Base-by-base conservation (phyloP, 2,113 vertebrate species). In the Actenoides lindsayi region DNA sequence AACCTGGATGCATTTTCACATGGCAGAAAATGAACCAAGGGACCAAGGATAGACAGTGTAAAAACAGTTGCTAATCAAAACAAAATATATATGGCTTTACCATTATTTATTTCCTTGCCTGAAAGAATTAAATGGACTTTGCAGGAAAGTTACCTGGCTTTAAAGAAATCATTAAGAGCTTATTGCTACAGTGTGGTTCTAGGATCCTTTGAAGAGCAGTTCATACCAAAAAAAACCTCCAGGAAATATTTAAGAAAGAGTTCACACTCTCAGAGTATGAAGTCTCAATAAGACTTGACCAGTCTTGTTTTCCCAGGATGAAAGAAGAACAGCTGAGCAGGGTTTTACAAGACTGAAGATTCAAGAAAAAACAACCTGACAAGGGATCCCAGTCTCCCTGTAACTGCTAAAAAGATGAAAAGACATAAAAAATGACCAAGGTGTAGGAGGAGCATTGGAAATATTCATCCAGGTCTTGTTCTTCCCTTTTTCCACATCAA, bases 51-150 rank as follows among this genome's bases (percentile, higher is more conserved):
- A 73, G 9, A 44, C 20, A 50, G 28, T 2, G 5, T 39, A 57
- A 69, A 56, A 39, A 18, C 8, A 50, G n/a, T 37, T 30, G 28
- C 23, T 44, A 67, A 31, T 11, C 8, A 12, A 39, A 42, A 63
- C 35, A 56, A 39, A 16, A 69, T 28, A 53, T 6, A 48, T 18
- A 37, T 6, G 19, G 11, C 5, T 57, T 69, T 83, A 21, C 4
- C 31, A 20, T 73, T 89, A 13, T 4, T 83, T 70, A 33, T 76
- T 95, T 90, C 74, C 64, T 89, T 56, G 42, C 70, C 62, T 62
- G 57, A 86, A 97, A 84, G 84, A 91, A 93, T 65, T 95, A 93
- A 94, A 78, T 16, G 44, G 56, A 19, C 30, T 90, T 75, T 83
- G 42, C 84, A 78, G 27, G 23, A 57, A 96, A 94, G 57, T 75